A percentile compares a stretch with the other conserved stretches of the same genome.
These are phyloP conservation scores for Apeira syringaria DNA, from an alignment of 2,888 invertebrate species.

Conservation along the genomic window DNA sequence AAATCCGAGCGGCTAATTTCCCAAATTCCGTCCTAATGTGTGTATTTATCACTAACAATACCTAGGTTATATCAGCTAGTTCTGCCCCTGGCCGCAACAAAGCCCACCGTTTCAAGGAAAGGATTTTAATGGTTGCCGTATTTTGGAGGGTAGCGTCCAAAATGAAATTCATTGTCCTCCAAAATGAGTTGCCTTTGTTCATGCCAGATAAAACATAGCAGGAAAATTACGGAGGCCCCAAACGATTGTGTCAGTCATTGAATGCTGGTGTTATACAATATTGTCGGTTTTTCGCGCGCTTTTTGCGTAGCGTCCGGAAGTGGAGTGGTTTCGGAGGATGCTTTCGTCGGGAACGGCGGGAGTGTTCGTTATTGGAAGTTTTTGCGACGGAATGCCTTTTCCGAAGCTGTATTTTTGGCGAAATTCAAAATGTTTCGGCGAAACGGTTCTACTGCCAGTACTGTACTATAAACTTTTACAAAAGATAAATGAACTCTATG, in stretches of 20 bases:
- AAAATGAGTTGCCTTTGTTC: conserved; percentile 76
- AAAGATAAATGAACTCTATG: too few species aligned
- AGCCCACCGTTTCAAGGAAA: conserved; percentile 37
- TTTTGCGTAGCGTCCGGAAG: conserved; percentile 33
- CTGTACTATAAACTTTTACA: too few species aligned
- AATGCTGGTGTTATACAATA: conserved; percentile 60
- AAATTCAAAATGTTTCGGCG: neutral
- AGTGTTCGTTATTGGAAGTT: conserved; percentile 15
- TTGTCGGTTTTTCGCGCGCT: conserved; percentile 48
- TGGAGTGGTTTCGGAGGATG: conserved; percentile 13
- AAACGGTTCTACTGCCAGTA: neutral
- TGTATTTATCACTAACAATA: conserved; percentile 33
- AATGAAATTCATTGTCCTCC: conserved; percentile 74
- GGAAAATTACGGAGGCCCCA: conserved; percentile 71
- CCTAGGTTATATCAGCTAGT: conserved; percentile 32
- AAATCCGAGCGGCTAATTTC: conserved; percentile 27
- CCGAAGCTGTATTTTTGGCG: neutral
- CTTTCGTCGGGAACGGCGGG: conserved; percentile 4
- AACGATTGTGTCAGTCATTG: conserved; percentile 63
- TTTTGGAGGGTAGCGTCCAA: conserved; percentile 66
- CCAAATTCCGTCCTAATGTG: conserved; percentile 29
- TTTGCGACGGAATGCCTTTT: conserved; percentile 1
- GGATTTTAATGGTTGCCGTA: conserved; percentile 67
- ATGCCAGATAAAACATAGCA: conserved; percentile 69
- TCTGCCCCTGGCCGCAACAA: conserved; percentile 29